phyloP scores from a whole-genome alignment of 2,113 vertebrate genomes.

The Scalopus aquaticus region DNA sequence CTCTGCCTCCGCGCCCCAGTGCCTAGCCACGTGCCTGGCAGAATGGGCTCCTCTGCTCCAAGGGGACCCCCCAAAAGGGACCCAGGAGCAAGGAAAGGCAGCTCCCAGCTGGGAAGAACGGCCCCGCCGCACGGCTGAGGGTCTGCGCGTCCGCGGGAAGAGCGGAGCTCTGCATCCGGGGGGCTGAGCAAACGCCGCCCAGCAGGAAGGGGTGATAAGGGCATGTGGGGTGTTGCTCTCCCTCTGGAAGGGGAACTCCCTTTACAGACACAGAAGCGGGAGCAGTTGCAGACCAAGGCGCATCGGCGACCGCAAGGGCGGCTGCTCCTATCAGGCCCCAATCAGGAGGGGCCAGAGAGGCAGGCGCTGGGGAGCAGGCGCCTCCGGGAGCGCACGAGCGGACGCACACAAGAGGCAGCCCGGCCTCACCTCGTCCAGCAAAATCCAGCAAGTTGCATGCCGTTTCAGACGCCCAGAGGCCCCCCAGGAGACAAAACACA shows the following conservation, averaged over 20 bases:
- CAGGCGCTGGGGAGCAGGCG: not conserved
- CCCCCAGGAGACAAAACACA: conserved; percentile 64
- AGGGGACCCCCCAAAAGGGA: too few relatives aligned
- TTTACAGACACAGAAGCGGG: not conserved
- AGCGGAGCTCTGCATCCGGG: too few relatives aligned
- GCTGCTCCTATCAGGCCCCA: too few relatives aligned
- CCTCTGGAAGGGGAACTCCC: conserved; percentile 25
- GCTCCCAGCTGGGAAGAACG: too few relatives aligned
- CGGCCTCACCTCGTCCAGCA: not conserved
- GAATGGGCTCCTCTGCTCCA: too few relatives aligned
- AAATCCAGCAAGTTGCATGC: conserved; percentile 55
- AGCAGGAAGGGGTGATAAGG: conserved; percentile 58
- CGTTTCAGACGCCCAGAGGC: conserved; percentile 74
- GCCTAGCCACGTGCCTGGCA: too few relatives aligned
- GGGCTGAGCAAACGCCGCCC: not conserved
- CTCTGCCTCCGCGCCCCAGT: too few relatives aligned
- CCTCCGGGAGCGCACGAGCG: not conserved
- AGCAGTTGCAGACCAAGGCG: not conserved
- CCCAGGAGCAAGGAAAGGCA: too few relatives aligned
- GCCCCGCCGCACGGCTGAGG: too few relatives aligned
- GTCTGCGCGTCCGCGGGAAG: too few relatives aligned
- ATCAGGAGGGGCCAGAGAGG: not conserved
- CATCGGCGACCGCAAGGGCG: not conserved
- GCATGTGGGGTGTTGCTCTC: not conserved
- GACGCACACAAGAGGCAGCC: conserved; percentile 5